Conservation (phyloP, 2,888 invertebrate genomes). For the Cremastobaeus sp. region DNA sequence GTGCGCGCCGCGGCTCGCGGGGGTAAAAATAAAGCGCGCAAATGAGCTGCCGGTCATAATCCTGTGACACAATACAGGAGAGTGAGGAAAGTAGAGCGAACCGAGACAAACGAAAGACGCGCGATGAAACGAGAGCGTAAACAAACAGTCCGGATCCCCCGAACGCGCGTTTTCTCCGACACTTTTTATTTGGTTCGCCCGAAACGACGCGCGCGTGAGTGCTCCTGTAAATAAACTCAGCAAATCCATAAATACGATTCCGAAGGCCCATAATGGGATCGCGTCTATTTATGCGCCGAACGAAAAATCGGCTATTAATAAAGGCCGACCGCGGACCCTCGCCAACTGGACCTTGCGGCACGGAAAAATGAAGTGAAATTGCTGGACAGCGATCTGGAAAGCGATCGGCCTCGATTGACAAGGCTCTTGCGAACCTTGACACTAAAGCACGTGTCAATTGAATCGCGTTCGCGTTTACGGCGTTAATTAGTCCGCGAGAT, state of each 20-base stretch:
- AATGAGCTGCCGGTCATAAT: too few relatives aligned
- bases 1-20: too few relatives aligned
- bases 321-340: background rate
- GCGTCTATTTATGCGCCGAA: constrained; percentile 23
- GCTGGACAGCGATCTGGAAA: constrained; percentile 37
- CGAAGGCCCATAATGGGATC: constrained; percentile 22
- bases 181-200: too few relatives aligned
- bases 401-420: constrained; percentile 42
- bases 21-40: too few relatives aligned
- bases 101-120: too few relatives aligned
- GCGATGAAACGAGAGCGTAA: too few relatives aligned
- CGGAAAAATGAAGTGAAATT: constrained; percentile 26
- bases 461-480: constrained; percentile 18
- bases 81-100: too few relatives aligned
- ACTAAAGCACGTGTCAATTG: constrained; percentile 55
- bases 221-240: constrained; percentile 21
- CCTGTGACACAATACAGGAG: too few relatives aligned
- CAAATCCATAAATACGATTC: constrained; percentile 21
- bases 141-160: too few relatives aligned
- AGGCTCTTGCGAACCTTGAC: constrained; percentile 45
- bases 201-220: background rate
- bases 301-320: constrained; percentile 40
- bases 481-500: constrained; percentile 50
- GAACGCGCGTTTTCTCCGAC: too few relatives aligned
- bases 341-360: constrained; percentile 9